Evolutionary conservation across 2,888 invertebrate species (phyloP).

Genomic region (Notodonta ziczac): DNA sequence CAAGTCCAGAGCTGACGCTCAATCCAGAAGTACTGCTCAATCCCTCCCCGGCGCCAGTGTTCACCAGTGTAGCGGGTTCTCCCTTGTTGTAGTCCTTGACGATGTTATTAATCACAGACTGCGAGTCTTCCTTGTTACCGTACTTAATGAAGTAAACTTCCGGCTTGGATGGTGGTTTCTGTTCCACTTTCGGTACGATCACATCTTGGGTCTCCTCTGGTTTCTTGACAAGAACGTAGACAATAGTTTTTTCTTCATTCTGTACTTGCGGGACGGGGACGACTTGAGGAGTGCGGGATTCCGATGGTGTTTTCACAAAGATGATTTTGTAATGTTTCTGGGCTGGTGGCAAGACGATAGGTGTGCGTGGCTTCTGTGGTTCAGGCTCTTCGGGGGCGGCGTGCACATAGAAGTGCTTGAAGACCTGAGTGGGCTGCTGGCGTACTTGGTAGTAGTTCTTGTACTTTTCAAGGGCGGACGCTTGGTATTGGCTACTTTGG

Average conservation of each 20-base stretch:
- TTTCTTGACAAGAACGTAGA: conserved; percentile 91
- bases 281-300: conserved; percentile 86
- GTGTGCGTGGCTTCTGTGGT: conserved; percentile 82
- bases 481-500: conserved; percentile 42
- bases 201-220: conserved; percentile 89
- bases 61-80: conserved; percentile 29
- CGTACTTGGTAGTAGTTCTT: conserved; percentile 88
- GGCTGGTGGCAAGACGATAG: conserved; percentile 85
- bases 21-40: conserved; percentile 5
- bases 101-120: conserved; percentile 74
- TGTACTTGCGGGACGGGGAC: conserved; percentile 86
- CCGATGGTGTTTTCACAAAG: conserved; percentile 90
- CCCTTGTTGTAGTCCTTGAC: conserved; percentile 68
- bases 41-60: conserved; percentile 17
- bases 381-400: conserved; percentile 80
- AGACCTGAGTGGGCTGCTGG: conserved; percentile 89
- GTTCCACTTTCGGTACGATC: conserved; percentile 86
- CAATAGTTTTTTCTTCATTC: conserved; percentile 90
- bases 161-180: conserved; percentile 89
- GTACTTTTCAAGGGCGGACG: conserved; percentile 46
- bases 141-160: conserved; percentile 92
- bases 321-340: conserved; percentile 93
- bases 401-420: conserved; percentile 81
- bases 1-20: not conserved
- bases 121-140: conserved; percentile 86